Conservation (phyloP, 1,140 invertebrate genomes). For the Bombus cullumanus region DNA sequence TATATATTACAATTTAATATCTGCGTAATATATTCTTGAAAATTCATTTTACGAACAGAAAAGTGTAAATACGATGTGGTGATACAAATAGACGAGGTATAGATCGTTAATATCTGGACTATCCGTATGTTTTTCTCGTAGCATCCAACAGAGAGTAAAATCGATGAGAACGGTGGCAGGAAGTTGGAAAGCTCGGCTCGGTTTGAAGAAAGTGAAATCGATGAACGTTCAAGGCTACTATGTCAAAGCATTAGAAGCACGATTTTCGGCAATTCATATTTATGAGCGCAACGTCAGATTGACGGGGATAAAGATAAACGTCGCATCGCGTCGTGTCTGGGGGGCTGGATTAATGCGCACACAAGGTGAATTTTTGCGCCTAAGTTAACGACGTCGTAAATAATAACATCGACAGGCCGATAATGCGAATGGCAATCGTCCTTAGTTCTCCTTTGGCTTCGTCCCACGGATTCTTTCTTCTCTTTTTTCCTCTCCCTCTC, state of each 20-base stretch:
- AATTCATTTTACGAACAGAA: too few species aligned
- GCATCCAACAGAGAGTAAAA: background rate
- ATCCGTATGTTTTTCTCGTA: background rate
- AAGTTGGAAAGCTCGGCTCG: background rate
- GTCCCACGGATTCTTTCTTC: conserved; percentile 23
- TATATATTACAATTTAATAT: too few species aligned
- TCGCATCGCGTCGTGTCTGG: background rate
- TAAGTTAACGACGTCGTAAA: conserved; percentile 69
- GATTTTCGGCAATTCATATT: conserved; percentile 67
- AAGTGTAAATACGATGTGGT: too few species aligned
- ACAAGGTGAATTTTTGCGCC: conserved; percentile 30
- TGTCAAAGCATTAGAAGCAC: background rate
- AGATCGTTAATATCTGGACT: background rate
- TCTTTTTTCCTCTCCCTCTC: conserved; percentile 12
- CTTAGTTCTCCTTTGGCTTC: conserved; percentile 30
- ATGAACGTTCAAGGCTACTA: conserved; percentile 35
- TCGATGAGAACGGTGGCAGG: too few species aligned
- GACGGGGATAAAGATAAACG: conserved; percentile 43
- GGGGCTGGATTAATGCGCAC: conserved; percentile 46
- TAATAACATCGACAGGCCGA: conserved; percentile 67
- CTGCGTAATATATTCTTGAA: too few species aligned
- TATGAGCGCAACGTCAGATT: conserved; percentile 45
- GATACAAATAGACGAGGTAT: too few species aligned
- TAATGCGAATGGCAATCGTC: conserved; percentile 66
- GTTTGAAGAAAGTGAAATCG: conserved; percentile 40